phyloP scores from a whole-genome alignment of 2,888 invertebrate genomes.

The Poecilus cupreus region DNA sequence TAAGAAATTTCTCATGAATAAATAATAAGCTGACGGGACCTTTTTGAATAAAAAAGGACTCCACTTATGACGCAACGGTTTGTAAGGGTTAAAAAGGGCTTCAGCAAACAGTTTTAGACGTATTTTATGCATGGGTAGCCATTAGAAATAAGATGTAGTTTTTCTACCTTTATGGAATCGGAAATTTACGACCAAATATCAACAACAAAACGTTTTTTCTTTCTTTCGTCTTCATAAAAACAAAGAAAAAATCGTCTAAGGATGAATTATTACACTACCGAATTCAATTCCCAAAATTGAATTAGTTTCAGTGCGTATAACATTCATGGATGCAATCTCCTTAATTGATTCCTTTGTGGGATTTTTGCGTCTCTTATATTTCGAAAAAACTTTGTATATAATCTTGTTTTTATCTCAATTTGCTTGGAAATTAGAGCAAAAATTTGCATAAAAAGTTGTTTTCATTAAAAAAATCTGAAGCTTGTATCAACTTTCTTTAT shows the following conservation, averaged over 20 bases:
- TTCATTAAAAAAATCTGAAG: neutral
- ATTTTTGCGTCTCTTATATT: neutral
- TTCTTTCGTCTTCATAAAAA: neutral
- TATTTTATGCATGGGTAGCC: slow-evolving; percentile 27
- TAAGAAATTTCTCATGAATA: slow-evolving; percentile 43
- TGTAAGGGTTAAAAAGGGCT: neutral
- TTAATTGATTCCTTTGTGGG: neutral
- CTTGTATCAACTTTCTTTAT: neutral
- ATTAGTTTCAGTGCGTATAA: neutral
- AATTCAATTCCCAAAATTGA: neutral
- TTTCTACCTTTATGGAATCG: neutral
- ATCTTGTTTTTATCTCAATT: neutral
- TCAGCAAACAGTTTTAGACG: neutral
- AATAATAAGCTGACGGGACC: slow-evolving; percentile 23
- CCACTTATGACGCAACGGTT: slow-evolving; percentile 10
- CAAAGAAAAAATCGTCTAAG: neutral
- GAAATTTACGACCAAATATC: neutral
- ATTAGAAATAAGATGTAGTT: slow-evolving; percentile 1
- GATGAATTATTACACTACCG: neutral
- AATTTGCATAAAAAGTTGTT: neutral
- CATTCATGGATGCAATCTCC: neutral
- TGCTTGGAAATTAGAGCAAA: neutral
- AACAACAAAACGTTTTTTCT: neutral
- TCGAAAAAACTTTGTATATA: neutral
- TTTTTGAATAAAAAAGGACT: slow-evolving; percentile 41